Evolutionary conservation across 1,140 invertebrate species (phyloP), one percentile per base, ranked within the genome.

Genomic region (Scaptomyza graminum): DNA sequence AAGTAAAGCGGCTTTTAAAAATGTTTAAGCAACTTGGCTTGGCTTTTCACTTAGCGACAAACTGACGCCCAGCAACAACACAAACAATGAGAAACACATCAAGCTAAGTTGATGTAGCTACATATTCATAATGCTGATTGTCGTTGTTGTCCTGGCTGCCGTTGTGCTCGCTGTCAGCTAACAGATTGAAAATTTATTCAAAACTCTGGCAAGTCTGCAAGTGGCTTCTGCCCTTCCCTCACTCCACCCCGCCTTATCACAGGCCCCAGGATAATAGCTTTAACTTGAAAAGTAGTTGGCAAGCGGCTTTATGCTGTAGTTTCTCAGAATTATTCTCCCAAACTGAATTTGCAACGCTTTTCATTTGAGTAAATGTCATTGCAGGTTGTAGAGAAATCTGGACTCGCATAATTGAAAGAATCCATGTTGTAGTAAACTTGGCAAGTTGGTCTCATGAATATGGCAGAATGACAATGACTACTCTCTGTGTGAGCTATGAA

Each of bases 181-280:
- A 63, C 65, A 78, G 77, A 85, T 85, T 87, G 69, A 81, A 87
- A 85, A 85, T 85, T 85, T 85, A 85, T 85, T 85, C 81, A 85
- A 81, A 81, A 85, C 69, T 85, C 81, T 87, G 60, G 59, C 61
- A 71, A 84, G 82, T 81, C 81, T 77, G 77, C 68, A 46, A 66
- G 57, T 74, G 74, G 49, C 57, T 31, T 60, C 47, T 49, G 67
- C 47, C 18, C 13, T 31, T 31, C 28, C 13, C 11, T 15, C 9
- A 22, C 34, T 16, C 11, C 9, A 7, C 16, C 16, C 22, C 18
- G n/a, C 28, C 47, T 61, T 12, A n/a, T 28, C 46, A 52, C 31
- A 43, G 52, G 59, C 62, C 72, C 61, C 47, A 47, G 68, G 74
- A 84, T 84, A 84, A 84, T 81, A 84, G 74, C 69, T 85, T 84